These are phyloP conservation scores for Oreortyx pictus DNA, from an alignment of 2,797 vertebrate genomes.

Conservation along the genomic window DNA sequence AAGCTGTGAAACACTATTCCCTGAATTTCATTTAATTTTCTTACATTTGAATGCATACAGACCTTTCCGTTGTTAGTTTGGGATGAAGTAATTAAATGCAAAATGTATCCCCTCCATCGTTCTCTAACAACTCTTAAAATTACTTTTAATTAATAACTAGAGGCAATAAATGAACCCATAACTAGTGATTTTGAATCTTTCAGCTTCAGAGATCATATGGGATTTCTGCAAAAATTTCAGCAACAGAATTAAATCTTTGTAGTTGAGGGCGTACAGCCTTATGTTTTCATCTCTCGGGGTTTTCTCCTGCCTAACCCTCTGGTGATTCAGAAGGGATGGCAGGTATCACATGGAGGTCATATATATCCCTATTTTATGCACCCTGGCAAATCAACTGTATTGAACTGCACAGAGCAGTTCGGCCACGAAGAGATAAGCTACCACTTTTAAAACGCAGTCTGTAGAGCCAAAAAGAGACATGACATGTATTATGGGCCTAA, in stretches of 20 bases:
- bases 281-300: neutral
- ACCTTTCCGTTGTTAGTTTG: neutral
- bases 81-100: neutral
- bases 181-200: neutral
- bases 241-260: neutral
- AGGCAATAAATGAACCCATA: neutral
- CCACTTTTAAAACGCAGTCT: neutral
- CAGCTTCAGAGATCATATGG: neutral
- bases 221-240: neutral
- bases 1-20: neutral
- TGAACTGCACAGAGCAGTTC: constrained; percentile 3
- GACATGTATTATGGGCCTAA: neutral
- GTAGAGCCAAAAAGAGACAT: neutral
- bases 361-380: neutral
- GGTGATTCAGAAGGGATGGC: neutral
- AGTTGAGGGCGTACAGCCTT: neutral
- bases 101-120: neutral
- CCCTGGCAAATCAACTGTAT: neutral
- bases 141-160: neutral
- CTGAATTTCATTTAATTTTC: neutral
- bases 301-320: neutral
- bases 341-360: neutral
- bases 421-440: constrained; percentile 22
- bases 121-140: neutral
- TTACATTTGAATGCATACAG: neutral